Conservation (phyloP, 2,113 vertebrate species). For the Nycticryphes semicollaris region DNA sequence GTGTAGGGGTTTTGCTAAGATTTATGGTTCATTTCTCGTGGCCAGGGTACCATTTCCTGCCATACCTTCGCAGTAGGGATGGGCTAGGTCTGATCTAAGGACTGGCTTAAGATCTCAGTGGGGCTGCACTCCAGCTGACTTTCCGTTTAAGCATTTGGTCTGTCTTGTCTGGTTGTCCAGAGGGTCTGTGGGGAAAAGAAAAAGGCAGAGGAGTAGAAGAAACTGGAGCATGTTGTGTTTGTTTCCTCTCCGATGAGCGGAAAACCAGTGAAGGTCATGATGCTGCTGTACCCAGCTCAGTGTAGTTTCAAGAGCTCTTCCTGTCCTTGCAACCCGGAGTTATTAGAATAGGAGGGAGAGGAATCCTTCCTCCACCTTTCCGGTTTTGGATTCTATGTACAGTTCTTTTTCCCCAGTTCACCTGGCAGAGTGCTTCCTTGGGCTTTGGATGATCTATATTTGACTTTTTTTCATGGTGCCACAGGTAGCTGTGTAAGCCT, state of each 20-base stretch:
- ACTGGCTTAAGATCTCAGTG: not conserved
- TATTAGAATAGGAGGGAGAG: not conserved
- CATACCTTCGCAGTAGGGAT: not conserved
- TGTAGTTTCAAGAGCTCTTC: not conserved
- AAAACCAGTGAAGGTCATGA: not conserved
- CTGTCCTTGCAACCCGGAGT: not conserved
- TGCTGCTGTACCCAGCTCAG: not conserved
- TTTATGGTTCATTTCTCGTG: not conserved
- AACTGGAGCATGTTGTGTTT: slow-evolving; percentile 12
- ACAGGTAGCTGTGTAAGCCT: not conserved
- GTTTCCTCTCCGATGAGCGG: not conserved
- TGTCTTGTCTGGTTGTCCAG: not conserved
- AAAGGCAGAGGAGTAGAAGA: slow-evolving; percentile 25
- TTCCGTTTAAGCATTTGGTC: not conserved
- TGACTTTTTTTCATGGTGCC: not conserved
- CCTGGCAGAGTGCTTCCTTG: not conserved
- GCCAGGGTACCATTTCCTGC: not conserved
- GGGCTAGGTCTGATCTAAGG: not conserved
- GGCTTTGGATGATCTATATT: not conserved
- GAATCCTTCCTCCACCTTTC: not conserved
- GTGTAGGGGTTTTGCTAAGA: not conserved
- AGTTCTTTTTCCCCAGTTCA: not conserved
- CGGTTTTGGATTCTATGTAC: not conserved
- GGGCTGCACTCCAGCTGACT: not conserved
- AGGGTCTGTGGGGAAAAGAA: not conserved